These are phyloP conservation scores for Choloepus didactylus DNA, from an alignment of 2,797 vertebrate genomes.

Conservation along the genomic window DNA sequence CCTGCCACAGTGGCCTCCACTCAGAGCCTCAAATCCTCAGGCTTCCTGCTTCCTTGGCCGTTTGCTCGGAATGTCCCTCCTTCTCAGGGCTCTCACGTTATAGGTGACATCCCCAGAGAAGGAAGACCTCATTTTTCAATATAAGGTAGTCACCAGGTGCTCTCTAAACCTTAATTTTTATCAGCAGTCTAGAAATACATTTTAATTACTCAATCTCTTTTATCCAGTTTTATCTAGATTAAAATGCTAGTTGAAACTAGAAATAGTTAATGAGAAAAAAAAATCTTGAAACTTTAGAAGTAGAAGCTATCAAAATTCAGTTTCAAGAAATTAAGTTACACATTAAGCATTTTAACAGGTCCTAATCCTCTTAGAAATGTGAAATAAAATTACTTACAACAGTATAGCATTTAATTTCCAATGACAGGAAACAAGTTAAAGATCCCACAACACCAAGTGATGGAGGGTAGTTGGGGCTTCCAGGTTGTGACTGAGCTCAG, in stretches of 20 bases:
- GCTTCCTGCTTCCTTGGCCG: rapidly evolving
- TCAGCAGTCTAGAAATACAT: not conserved
- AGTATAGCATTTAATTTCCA: not conserved
- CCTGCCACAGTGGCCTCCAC: not conserved
- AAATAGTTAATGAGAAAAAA: not conserved
- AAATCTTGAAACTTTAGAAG: not conserved
- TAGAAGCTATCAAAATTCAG: not conserved
- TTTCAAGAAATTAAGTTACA: not conserved
- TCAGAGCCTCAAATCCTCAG: not conserved
- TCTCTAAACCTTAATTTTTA: too few relatives aligned
- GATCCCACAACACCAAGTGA: too few relatives aligned
- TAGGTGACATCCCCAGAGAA: not conserved
- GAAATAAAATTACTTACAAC: not conserved
- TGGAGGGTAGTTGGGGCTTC: not conserved
- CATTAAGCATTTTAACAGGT: not conserved
- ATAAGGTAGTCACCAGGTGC: too few relatives aligned
- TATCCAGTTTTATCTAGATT: not conserved
- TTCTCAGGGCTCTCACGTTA: not conserved
- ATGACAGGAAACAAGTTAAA: not conserved
- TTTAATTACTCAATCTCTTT: not conserved
- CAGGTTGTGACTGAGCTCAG: rapidly evolving
- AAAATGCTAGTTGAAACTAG: not conserved
- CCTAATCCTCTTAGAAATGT: not conserved
- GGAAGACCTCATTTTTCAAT: too few relatives aligned
- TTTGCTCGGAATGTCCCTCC: not conserved